These are phyloP conservation scores for Collichthys lucidus DNA, from an alignment of 2,113 vertebrate species.

Conservation along the genomic window DNA sequence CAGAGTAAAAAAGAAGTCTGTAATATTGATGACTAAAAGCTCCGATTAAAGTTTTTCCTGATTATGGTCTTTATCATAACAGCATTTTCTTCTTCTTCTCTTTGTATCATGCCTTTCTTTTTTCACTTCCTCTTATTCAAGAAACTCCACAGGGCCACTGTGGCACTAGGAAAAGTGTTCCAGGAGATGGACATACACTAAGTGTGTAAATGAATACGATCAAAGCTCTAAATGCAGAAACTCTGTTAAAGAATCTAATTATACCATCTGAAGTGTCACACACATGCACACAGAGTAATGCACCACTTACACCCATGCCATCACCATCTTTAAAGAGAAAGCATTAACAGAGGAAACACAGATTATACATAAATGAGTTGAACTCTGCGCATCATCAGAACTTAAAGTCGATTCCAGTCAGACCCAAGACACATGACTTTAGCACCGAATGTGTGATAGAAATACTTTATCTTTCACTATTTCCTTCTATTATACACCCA, in stretches of 20 bases:
- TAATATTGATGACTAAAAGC: slow-evolving; percentile 63
- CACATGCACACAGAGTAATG: slow-evolving; percentile 21
- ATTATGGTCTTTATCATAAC: slow-evolving; percentile 39
- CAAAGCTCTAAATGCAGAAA: slow-evolving; percentile 50
- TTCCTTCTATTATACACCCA: neutral
- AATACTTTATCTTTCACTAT: neutral
- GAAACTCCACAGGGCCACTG: neutral
- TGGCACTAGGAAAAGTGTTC: neutral
- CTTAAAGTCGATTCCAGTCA: slow-evolving; percentile 32
- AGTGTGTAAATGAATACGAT: slow-evolving; percentile 21
- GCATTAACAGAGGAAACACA: slow-evolving; percentile 46
- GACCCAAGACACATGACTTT: neutral
- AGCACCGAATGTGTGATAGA: neutral
- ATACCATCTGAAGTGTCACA: slow-evolving; percentile 31
- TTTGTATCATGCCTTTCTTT: slow-evolving; percentile 1
- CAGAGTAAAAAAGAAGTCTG: slow-evolving; percentile 24
- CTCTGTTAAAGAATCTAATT: slow-evolving; percentile 38
- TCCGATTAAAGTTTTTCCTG: slow-evolving; percentile 58
- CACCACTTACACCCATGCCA: slow-evolving; percentile 43
- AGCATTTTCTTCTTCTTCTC: neutral
- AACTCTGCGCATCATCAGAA: slow-evolving; percentile 40
- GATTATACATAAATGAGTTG: slow-evolving; percentile 44
- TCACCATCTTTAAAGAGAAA: slow-evolving; percentile 51
- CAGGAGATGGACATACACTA: neutral
- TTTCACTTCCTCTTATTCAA: neutral